These are phyloP conservation scores for Araneus ventricosus DNA, from an alignment of 1,140 invertebrate species.

Conservation along the genomic window DNA sequence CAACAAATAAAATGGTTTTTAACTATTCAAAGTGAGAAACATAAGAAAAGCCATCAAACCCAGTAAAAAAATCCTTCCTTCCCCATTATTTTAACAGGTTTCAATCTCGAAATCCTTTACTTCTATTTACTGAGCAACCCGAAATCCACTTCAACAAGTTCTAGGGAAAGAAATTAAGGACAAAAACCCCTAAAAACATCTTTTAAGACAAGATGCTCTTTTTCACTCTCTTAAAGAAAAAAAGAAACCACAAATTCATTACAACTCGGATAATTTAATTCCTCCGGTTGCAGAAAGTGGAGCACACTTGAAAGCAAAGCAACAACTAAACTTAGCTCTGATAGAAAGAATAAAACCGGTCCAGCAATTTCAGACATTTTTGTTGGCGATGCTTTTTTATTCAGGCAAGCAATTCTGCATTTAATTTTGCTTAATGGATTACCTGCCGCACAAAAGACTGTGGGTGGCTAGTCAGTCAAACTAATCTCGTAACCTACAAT, in stretches of 20 bases:
- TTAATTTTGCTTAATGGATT: not conserved
- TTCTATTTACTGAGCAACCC: not conserved
- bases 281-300: not conserved
- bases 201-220: not conserved
- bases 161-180: not conserved
- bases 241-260: constrained; percentile 5
- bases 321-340: not conserved
- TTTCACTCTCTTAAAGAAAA: not conserved
- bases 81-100: not conserved
- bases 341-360: not conserved
- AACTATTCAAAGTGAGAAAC: no score
- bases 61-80: not conserved
- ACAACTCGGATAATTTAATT: not conserved
- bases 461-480: not conserved
- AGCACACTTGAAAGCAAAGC: not conserved
- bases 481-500: not conserved
- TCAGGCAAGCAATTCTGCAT: not conserved
- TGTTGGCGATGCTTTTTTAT: not conserved
- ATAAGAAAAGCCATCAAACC: not conserved
- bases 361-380: no score
- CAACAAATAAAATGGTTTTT: no score
- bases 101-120: not conserved
- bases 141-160: not conserved
- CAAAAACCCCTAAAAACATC: not conserved
- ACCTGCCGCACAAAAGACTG: not conserved